phyloP scores from a whole-genome alignment of 2,888 invertebrate genomes.

The Toxonevra muliebris region DNA sequence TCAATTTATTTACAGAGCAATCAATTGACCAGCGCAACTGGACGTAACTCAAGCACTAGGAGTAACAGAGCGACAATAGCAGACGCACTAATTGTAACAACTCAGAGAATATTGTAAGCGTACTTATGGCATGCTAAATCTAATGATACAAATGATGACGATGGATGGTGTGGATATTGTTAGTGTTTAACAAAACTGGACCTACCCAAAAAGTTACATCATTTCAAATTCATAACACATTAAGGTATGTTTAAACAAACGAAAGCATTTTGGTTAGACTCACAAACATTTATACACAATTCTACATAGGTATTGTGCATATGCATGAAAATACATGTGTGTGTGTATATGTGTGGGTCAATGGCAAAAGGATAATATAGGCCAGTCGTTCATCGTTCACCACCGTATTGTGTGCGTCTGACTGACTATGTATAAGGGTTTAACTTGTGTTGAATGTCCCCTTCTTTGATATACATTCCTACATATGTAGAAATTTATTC shows the following conservation, averaged over 20 bases:
- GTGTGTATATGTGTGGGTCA: constrained; percentile 13
- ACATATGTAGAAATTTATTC: constrained; percentile 11
- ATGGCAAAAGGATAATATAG: neutral
- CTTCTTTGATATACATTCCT: constrained; percentile 6
- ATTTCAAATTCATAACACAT: neutral
- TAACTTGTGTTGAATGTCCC: constrained; percentile 17
- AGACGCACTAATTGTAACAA: too few species aligned
- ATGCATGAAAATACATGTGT: constrained; percentile 1
- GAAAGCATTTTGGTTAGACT: neutral
- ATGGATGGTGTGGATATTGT: too few species aligned
- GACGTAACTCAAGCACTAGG: too few species aligned
- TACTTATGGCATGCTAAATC: too few species aligned
- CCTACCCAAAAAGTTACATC: too few species aligned
- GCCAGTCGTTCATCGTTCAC: constrained; percentile 3
- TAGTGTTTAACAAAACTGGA: too few species aligned
- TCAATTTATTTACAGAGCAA: too few species aligned
- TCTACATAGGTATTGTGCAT: constrained; percentile 2
- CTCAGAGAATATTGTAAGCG: too few species aligned
- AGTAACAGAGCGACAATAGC: too few species aligned
- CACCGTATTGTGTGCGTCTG: constrained; percentile 5
- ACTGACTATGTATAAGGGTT: constrained; percentile 20
- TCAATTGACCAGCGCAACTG: too few species aligned
- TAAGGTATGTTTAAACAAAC: constrained; percentile 6
- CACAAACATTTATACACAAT: too few species aligned
- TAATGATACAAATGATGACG: too few species aligned